phyloP scores from a whole-genome alignment of 2,888 invertebrate genomes.

The Machimus rusticus region DNA sequence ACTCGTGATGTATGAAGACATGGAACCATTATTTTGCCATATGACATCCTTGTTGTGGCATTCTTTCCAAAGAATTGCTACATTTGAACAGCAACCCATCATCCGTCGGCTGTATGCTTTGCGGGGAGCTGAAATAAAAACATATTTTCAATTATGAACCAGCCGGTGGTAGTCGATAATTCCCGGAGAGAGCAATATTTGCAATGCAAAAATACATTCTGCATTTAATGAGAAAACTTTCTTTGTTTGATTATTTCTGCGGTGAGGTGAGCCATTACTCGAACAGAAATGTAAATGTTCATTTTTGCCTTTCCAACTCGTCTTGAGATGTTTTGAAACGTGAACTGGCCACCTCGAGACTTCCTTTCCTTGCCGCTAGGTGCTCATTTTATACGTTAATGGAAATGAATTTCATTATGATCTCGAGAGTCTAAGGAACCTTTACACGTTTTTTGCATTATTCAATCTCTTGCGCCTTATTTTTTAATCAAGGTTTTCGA shows the following conservation, averaged over 20 bases:
- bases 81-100: not conserved
- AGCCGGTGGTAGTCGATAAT: not conserved
- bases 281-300: not conserved
- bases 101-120: constrained; percentile 3
- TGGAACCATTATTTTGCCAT: constrained; percentile 26
- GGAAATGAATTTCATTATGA: not conserved
- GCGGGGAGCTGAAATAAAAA: not conserved
- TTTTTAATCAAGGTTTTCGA: not conserved
- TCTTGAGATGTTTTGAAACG: not conserved
- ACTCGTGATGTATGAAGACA: not conserved
- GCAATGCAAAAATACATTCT: constrained; percentile 1
- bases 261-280: not conserved
- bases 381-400: not conserved
- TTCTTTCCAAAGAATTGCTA: constrained; percentile 8
- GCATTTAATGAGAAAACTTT: constrained; percentile 25
- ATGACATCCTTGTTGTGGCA: constrained; percentile 29
- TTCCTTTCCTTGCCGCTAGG: not conserved
- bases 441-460: not conserved
- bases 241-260: constrained; percentile 5
- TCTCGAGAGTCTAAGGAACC: not conserved
- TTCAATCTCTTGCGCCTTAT: not conserved
- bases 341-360: not conserved
- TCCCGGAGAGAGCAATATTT: not conserved
- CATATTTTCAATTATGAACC: constrained; percentile 27
- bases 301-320: not conserved